These are phyloP conservation scores for Oophaga sylvatica DNA, from an alignment of 2,797 vertebrate genomes.

Conservation along the genomic window DNA sequence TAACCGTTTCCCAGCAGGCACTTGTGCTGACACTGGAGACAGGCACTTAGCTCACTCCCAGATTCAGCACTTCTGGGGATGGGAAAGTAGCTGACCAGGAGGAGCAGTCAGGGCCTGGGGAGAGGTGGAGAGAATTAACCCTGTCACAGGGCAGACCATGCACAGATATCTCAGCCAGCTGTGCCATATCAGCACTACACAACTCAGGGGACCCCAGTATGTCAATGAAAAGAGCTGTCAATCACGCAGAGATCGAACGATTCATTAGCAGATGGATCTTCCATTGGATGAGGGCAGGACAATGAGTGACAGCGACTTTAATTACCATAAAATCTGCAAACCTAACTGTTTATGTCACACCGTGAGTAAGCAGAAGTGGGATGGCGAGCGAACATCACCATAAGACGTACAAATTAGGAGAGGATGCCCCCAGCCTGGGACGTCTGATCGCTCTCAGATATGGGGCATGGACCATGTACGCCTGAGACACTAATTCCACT, in stretches of 20 bases:
- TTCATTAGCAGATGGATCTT: constrained; percentile 19
- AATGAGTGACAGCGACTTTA: constrained; percentile 9
- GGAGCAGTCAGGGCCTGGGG: constrained; percentile 14
- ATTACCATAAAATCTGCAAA: constrained; percentile 16
- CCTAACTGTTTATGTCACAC: constrained; percentile 21
- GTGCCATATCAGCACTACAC: constrained; percentile 20
- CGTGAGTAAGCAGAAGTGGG: background rate
- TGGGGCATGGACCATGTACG: background rate
- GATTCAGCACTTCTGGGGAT: constrained; percentile 59
- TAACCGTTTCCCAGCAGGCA: constrained; percentile 58
- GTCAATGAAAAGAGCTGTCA: constrained; percentile 30
- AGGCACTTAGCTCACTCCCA: constrained; percentile 60
- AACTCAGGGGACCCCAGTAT: background rate
- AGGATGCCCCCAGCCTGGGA: background rate
- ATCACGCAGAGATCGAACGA: background rate
- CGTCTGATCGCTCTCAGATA: background rate
- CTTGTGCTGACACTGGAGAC: constrained; percentile 58
- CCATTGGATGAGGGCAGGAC: background rate
- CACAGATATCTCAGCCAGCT: background rate
- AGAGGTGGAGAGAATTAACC: constrained; percentile 46
- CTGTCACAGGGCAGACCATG: background rate
- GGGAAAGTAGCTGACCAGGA: constrained; percentile 57
- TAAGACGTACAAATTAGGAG: background rate
- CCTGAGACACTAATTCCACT: background rate
- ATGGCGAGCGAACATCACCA: background rate